Percentiles rank a stretch among this genome's conserved stretches.
These are phyloP conservation scores for Grammomys dolichurus DNA, from an alignment of 2,113 vertebrate species.

Conservation along the genomic window DNA sequence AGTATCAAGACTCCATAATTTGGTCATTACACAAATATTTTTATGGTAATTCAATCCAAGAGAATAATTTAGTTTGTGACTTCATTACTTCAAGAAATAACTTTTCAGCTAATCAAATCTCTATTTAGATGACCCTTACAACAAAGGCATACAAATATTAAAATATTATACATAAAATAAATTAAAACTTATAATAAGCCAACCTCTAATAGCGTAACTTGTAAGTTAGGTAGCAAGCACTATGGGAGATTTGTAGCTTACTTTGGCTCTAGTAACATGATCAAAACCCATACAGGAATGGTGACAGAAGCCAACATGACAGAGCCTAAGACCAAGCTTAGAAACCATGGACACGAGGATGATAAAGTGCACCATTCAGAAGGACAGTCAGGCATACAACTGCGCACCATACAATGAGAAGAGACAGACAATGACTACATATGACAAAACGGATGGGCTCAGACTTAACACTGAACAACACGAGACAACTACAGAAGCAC, in stretches of 20 bases:
- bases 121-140: slow-evolving; percentile 11
- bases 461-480: neutral
- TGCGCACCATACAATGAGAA: neutral
- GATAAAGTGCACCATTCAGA: neutral
- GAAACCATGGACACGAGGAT: neutral
- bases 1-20: neutral
- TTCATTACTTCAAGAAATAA: neutral
- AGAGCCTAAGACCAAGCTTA: slow-evolving; percentile 37
- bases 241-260: neutral
- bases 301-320: neutral
- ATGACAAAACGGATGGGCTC: neutral
- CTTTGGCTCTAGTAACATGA: slow-evolving; percentile 6
- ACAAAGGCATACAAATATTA: neutral
- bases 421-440: neutral
- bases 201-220: slow-evolving; percentile 13
- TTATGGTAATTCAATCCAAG: slow-evolving; percentile 26
- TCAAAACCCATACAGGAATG: neutral
- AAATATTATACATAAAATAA: neutral
- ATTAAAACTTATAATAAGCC: neutral
- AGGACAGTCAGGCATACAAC: neutral
- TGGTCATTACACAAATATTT: slow-evolving; percentile 48
- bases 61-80: slow-evolving; percentile 26
- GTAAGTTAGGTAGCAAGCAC: neutral
- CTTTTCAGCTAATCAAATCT: slow-evolving; percentile 40
- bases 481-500: neutral